Evolutionary conservation across 2,113 vertebrate genomes (phyloP), one percentile per base, ranked within the genome.

Genomic region (Alectura lathami): DNA sequence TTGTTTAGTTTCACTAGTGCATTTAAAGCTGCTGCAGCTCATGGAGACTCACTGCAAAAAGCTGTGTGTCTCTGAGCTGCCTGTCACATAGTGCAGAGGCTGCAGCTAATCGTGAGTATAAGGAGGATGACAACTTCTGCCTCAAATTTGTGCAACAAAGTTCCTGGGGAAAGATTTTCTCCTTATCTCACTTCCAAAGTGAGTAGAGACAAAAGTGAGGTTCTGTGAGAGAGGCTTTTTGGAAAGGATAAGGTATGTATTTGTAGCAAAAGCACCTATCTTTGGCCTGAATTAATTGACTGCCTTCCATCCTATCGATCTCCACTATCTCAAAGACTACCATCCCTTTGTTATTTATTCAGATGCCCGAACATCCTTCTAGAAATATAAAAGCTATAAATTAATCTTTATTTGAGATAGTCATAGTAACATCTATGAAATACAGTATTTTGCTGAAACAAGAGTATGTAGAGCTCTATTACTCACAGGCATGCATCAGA

Each of bases 281-380:
- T 86, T 53, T 88, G 86, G 94, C 96, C 91, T 95, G 92, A 95
- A 92, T 95, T 92, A 96, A 96, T 77, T 89, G 91, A 45, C 83
- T 76, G 74, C 92, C 95, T 95, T 97, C 95, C 94, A 92, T 95
- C 96, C 93, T 93, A 91, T 96, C 94, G 96, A 92, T 92, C 82
- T 96, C 92, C 94, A 83, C 93, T 93, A 95, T 97, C 96, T 96
- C 88, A 95, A 89, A 86, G 92, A 91, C 94, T 86, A 94, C 89
- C 93, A 95, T 86, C 87, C 94, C 91, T 94, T 96, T 94, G 86
- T 91, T 96, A 91, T 94, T 93, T 93, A 96, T 87, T 97, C 94
- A 97, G 48, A 96, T 89, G 88, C 77, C 92, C 93, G 93, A 92
- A 97, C 91, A 87, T 94, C 94, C 92, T 96, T 96, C 89, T 78